phyloP scores from a whole-genome alignment of 1,140 invertebrate species.

The Homarus americanus region DNA sequence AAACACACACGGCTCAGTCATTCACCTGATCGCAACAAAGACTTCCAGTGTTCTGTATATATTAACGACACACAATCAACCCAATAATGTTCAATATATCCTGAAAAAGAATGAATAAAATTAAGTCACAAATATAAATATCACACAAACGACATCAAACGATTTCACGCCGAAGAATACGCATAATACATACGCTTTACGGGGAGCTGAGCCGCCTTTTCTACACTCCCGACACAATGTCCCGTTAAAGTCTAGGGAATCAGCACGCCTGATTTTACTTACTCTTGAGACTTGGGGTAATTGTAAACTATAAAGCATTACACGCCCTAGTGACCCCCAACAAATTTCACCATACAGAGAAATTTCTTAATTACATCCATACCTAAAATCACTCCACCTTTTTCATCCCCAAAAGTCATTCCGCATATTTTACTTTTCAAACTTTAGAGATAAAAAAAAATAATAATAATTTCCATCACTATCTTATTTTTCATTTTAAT shows the following conservation, averaged over 20 bases:
- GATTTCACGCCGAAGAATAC: no score
- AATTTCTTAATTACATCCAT: not conserved
- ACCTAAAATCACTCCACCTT: not conserved
- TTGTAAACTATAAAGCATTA: not conserved
- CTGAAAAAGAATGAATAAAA: not conserved
- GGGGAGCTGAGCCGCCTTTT: no score
- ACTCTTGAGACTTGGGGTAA: not conserved
- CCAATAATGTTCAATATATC: not conserved
- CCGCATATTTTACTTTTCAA: no score
- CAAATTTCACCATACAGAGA: not conserved
- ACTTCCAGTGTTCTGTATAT: not conserved
- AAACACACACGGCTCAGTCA: not conserved
- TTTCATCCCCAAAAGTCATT: not conserved
- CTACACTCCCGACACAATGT: not conserved
- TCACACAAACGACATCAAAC: no score
- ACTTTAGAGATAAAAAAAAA: no score
- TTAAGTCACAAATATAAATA: no score
- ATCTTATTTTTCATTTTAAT: no score
- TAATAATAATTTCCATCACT: no score
- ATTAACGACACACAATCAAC: not conserved
- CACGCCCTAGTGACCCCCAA: not conserved
- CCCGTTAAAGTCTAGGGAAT: conserved; percentile 19
- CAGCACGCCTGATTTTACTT: not conserved
- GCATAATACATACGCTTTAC: no score
- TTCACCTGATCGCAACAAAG: not conserved